Conservation (phyloP, 2,888 invertebrate genomes). For the Seladonia tumulorum region DNA sequence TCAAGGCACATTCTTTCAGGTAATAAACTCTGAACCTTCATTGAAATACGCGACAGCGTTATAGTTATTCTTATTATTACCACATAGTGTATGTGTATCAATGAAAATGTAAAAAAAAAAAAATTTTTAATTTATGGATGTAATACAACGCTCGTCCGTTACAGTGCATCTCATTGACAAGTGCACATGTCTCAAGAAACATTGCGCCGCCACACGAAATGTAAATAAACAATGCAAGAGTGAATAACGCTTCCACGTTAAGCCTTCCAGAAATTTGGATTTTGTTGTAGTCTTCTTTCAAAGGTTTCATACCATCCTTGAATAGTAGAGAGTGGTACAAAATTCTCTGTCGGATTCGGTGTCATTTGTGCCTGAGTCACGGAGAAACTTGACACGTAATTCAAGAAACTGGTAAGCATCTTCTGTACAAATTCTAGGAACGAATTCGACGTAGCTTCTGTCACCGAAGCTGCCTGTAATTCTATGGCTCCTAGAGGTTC, state of each 20-base stretch:
- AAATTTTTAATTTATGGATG: neutral
- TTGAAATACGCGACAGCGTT: conserved; percentile 18
- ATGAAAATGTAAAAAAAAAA: conserved; percentile 34
- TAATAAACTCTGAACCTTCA: conserved; percentile 6
- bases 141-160: neutral
- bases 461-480: conserved; percentile 84
- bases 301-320: conserved; percentile 98
- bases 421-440: conserved; percentile 92
- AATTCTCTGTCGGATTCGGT: conserved; percentile 91
- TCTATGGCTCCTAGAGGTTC: conserved; percentile 87
- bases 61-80: conserved; percentile 40
- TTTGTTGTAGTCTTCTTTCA: conserved; percentile 93
- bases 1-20: neutral
- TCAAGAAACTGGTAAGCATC: conserved; percentile 96
- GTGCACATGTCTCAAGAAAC: neutral
- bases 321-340: conserved; percentile 94
- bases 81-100: neutral
- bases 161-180: neutral
- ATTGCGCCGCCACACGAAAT: conserved; percentile 14
- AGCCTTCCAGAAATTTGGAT: conserved; percentile 97
- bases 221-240: conserved; percentile 19
- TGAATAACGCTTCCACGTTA: conserved; percentile 63
- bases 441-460: conserved; percentile 82
- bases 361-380: conserved; percentile 92
- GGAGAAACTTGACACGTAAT: conserved; percentile 96